Conservation (phyloP, 2,797 vertebrate species). For the Chaenodraco wilsoni region DNA sequence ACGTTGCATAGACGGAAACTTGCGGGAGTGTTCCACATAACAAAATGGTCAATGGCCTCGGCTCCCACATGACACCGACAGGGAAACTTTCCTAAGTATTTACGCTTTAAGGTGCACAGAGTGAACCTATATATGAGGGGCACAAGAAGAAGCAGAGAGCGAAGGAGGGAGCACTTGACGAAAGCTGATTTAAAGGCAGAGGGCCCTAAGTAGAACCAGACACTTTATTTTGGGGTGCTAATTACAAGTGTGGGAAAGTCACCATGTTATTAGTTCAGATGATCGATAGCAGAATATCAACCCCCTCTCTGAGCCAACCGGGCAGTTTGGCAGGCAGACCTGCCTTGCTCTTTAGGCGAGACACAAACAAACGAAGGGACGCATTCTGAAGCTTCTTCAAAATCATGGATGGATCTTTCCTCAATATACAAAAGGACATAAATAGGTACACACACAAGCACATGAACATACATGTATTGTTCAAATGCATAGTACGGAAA, state of each 20-base stretch:
- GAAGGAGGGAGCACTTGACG: slow-evolving; percentile 46
- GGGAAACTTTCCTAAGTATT: slow-evolving; percentile 29
- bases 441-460: slow-evolving; percentile 24
- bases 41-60: slow-evolving; percentile 18
- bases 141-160: slow-evolving; percentile 7
- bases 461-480: slow-evolving; percentile 13
- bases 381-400: slow-evolving; percentile 13
- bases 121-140: not conserved
- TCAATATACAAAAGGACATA: slow-evolving; percentile 34
- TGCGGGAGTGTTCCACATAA: slow-evolving; percentile 28
- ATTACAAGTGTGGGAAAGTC: slow-evolving; percentile 69
- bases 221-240: slow-evolving; percentile 82
- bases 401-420: slow-evolving; percentile 17
- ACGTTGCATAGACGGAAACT: slow-evolving; percentile 32
- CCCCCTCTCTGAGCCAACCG: slow-evolving; percentile 48
- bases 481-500: slow-evolving; percentile 18
- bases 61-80: slow-evolving; percentile 32
- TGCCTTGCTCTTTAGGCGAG: slow-evolving; percentile 54
- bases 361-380: slow-evolving; percentile 16
- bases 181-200: slow-evolving; percentile 51
- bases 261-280: slow-evolving; percentile 80
- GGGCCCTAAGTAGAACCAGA: slow-evolving; percentile 49
- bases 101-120: slow-evolving; percentile 32
- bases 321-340: slow-evolving; percentile 63
- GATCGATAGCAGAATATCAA: slow-evolving; percentile 83